These are phyloP conservation scores for Heterohyrax brucei DNA, from an alignment of 2,797 vertebrate species.

Conservation along the genomic window DNA sequence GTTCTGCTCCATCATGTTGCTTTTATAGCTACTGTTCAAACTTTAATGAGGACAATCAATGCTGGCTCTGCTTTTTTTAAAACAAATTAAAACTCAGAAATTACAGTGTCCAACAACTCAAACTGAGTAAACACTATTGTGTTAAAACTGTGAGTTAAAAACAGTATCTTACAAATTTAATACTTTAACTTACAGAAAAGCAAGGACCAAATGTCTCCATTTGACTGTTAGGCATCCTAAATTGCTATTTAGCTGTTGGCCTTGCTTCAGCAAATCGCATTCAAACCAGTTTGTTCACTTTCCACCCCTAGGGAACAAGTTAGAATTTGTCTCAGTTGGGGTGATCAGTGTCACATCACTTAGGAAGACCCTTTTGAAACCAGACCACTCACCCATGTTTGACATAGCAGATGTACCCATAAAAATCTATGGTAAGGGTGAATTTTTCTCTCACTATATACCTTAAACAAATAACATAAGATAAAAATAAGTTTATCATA, in stretches of 20 bases:
- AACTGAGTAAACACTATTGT: conserved; percentile 75
- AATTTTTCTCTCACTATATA: background rate
- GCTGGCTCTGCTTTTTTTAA: conserved; percentile 74
- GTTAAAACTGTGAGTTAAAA: conserved; percentile 84
- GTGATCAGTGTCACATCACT: background rate
- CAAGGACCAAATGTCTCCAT: conserved; percentile 44
- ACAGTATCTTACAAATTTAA: conserved; percentile 80
- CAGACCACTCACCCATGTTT: background rate
- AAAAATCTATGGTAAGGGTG: background rate
- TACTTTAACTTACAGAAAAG: conserved; percentile 75
- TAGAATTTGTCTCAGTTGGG: conserved; percentile 27
- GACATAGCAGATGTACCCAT: background rate
- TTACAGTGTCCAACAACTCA: conserved; percentile 65
- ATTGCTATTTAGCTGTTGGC: conserved; percentile 70
- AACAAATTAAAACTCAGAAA: conserved; percentile 80
- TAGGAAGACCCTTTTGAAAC: background rate
- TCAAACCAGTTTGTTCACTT: conserved; percentile 65
- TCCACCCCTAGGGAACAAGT: background rate
- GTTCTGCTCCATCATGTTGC: conserved; percentile 51
- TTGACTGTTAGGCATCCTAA: conserved; percentile 70
- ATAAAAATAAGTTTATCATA: conserved; percentile 32
- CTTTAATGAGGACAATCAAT: conserved; percentile 81
- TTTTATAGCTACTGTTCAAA: conserved; percentile 81
- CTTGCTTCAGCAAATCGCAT: conserved; percentile 68
- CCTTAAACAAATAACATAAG: background rate